phyloP scores from a whole-genome alignment of 2,888 invertebrate species.

The Drosophila atripex region DNA sequence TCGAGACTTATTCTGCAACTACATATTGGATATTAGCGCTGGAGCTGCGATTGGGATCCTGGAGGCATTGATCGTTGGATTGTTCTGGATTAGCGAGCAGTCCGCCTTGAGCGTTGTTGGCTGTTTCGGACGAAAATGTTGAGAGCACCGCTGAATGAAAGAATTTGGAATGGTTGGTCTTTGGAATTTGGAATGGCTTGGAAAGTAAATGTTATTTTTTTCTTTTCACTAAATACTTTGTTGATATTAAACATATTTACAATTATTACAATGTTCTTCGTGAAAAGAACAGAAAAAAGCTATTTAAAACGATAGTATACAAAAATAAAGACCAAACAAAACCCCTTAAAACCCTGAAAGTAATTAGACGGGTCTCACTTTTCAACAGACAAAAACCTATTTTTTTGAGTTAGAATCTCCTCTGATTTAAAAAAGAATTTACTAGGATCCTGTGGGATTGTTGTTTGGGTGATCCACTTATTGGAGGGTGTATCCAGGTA shows the following conservation, averaged over 20 bases:
- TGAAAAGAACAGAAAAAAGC: neutral
- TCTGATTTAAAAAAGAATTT: too few species aligned
- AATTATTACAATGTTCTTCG: neutral
- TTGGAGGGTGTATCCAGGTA: too few species aligned
- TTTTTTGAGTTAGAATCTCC: too few species aligned
- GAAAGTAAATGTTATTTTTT: neutral
- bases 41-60: conserved; percentile 90
- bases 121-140: conserved; percentile 62
- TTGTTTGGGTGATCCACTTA: too few species aligned
- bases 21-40: conserved; percentile 91
- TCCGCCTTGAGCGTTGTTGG: conserved; percentile 65
- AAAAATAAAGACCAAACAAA: conserved; percentile 2
- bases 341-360: neutral
- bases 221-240: conserved; percentile 25
- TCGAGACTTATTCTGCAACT: conserved; percentile 92
- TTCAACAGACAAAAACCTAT: neutral
- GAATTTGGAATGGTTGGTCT: neutral
- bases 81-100: conserved; percentile 88
- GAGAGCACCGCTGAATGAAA: conserved; percentile 15
- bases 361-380: neutral
- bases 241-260: conserved; percentile 10
- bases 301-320: neutral
- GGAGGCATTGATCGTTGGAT: conserved; percentile 87
- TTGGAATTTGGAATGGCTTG: too few species aligned
- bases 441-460: too few species aligned